Base-by-base conservation (phyloP, 2,888 invertebrate genomes). In the Tachina lurida region DNA sequence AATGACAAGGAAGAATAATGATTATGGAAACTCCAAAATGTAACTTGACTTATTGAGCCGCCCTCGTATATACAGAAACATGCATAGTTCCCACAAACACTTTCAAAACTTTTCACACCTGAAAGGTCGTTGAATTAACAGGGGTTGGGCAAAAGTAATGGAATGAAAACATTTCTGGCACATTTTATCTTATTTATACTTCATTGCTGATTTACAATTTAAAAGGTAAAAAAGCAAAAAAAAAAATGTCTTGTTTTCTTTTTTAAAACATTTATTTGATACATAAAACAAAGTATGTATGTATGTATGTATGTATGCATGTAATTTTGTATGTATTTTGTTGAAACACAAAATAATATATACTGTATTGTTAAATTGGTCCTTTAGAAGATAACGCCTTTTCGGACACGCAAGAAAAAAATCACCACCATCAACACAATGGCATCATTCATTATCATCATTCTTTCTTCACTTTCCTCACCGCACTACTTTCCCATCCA, bases 121-220 rank as follows among this genome's bases (percentile, higher is more conserved):
- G 19, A 74, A 58, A 67, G 52, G 73, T 73, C 58, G 49, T 67
- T 74, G 47, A 56, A 56, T 45, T 58, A 13, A 31, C 71, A 58
- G 58, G 47, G 31, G 9, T 31, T 31, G 5, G 73, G 60, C 22
- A 13, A 60, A 49, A 10, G 15, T 22, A n/a, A 47, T n/a, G 15
- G 1, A 3, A 31, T 19, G 19, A 31, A 49, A 10, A 10, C 3
- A 13, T 67, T 49, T 49, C n/a, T 67, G 2, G 39, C n/a, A 5
- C 1, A 60, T 39, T n/a, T 39, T 3, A 15, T 8, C n/a, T 17
- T 45, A 19, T 22, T 63, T 45, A 13, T 65, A 47, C 5, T 39
- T 19, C 19, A 10, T 15, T 31, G 13, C 9, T 58, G 31, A 58
- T 5, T 56, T 56, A 19, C 22, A 12, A 56, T 22, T 5, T 31